Base-by-base conservation (phyloP, 30 jellyfish, hydroid and myxozoan genomes). In the Mastigias papua region DNA sequence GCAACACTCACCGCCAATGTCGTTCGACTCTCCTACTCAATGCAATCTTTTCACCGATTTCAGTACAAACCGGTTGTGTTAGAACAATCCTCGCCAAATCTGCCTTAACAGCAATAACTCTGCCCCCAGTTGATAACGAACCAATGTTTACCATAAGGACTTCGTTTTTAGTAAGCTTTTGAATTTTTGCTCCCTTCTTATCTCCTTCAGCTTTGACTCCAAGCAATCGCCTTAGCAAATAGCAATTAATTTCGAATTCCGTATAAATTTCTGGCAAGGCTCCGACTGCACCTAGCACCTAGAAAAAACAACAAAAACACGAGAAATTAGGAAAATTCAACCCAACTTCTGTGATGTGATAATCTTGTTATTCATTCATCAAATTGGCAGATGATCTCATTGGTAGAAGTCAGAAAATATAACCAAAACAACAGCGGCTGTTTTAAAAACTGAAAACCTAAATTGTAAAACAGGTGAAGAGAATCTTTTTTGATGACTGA, bases 51-150 rank as follows among this genome's bases (percentile, higher is more conserved):
- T 96, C 99, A 13, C 98, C 99, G 29, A 92, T 90, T 50, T 96
- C 99, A 0, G 99, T 96, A 86, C 99, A 96, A n/a, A 96, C 99
- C 1, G 99, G 99, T 63, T 96, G 99, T 19, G 99, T 96, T 34
- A 96, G 95, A 10, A 92, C 98, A 62, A 96, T 92, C 76, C 94
- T 92, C 30, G 98, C 99, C 34, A 96, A 89, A 93, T 96, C 99
- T 16, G 97, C 98, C 80, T 89, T 96, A 51, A 96, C 98, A 29
- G 99, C 99, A 34, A 96, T 90, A 1, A 96, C 99, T 17, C 99
- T 80, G 29, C 99, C 99, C 11, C 99, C 99, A 42, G 98, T 93
- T 30, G 99, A 96, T 86, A 92, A 69, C 11, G 99, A 96, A 16
- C 99, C 99, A 28, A 96, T 96, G 65, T 96, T 96, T 37, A 96